Evolutionary conservation across 1,140 invertebrate genomes (phyloP), one percentile per base, ranked within the genome.

Genomic region (Drosophila kepulauana): DNA sequence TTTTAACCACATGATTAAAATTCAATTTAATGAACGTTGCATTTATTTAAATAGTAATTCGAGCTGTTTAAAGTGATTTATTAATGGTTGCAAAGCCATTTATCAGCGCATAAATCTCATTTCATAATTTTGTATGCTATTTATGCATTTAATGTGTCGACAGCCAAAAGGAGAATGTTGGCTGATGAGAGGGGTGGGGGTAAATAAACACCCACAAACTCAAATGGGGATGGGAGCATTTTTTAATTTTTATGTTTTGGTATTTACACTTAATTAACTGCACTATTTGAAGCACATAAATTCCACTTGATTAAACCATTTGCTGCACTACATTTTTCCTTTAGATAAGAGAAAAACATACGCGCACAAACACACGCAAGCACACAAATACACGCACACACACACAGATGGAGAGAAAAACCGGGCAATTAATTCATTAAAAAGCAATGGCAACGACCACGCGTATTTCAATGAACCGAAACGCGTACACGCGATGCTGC

Each of bases 271-370:
- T 79, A 89, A 89, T 89, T 84, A 89, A 85, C 85, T 89, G 85
- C 78, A 85, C 70, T 81, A 76, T 79, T 79, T 35, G 48, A 65
- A 74, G 86, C 86, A 85, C 81, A 89, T 89, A 89, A 89, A 89
- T 89, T 89, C 82, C 85, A 90, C 85, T 89, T 90, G 85, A 89
- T 89, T 90, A 90, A 90, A 85, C 85, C 85, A 81, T 88, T 88
- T 73, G 81, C 52, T 78, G 80, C 84, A 85, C 85, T 81, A 75
- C 52, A 72, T 57, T 75, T 84, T 79, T 67, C 61, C 63, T 56
- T 71, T 43, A 75, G 77, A 81, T 77, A 81, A 78, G 16, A 46
- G 46, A 43, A 73, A 63, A 63, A 5, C 51, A 79, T 41, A 63
- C 38, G 35, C 30, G 49, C 30, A 25, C 46, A 35, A 25, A 52